Evolutionary conservation across 1,140 invertebrate species (phyloP).

Genomic region (Cherax quadricarinatus): DNA sequence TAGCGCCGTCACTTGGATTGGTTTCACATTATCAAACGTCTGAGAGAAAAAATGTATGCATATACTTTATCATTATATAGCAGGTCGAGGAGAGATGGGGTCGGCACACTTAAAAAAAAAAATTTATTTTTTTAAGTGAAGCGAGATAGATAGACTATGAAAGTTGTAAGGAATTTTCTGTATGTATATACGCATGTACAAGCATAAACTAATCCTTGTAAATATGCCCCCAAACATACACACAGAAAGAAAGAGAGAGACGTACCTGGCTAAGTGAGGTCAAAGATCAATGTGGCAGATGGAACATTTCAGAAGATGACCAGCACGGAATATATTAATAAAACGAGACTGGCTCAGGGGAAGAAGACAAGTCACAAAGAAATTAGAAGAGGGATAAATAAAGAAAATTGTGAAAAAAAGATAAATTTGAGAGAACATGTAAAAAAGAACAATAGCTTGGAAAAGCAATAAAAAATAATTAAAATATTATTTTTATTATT

Average conservation of each 20-base stretch:
- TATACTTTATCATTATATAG: background rate
- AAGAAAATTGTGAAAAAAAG: background rate
- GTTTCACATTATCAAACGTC: constrained; percentile 57
- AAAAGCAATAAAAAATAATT: no score
- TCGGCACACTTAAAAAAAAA: background rate
- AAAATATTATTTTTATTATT: no score
- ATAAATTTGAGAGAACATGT: background rate
- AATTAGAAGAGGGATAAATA: background rate
- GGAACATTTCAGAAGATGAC: background rate
- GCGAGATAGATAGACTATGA: no score
- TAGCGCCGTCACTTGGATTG: constrained; percentile 56
- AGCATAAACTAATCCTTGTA: background rate
- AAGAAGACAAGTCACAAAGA: background rate
- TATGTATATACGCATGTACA: background rate
- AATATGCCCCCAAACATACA: background rate
- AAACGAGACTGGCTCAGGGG: background rate
- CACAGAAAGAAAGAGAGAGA: background rate
- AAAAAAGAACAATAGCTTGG: background rate
- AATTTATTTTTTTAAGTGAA: no score
- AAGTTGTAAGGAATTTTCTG: no score
- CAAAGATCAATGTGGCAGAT: background rate
- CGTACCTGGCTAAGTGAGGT: background rate
- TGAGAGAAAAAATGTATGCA: background rate
- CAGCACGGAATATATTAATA: background rate
- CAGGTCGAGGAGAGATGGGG: background rate